A percentile compares a stretch with the other conserved stretches of the same genome.
Evolutionary conservation across 2,888 invertebrate species (phyloP).

Genomic region (Drosophila robusta): DNA sequence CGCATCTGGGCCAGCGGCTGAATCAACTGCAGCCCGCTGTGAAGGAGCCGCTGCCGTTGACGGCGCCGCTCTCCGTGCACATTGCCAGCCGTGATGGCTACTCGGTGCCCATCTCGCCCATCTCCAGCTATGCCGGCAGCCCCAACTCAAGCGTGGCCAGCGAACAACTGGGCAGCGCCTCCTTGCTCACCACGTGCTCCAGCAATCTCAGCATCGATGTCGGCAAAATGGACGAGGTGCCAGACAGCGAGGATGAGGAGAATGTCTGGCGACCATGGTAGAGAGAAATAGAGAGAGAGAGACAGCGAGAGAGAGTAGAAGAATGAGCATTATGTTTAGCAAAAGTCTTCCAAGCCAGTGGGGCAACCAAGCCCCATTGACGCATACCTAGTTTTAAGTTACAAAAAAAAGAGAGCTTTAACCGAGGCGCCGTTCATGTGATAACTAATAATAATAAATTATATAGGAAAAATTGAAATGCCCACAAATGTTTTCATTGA

Average conservation of each 20-base stretch:
- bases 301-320: not conserved
- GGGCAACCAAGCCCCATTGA: constrained; percentile 31
- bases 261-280: constrained; percentile 85
- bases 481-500: constrained; percentile 22
- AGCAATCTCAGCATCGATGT: constrained; percentile 71
- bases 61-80: constrained; percentile 81
- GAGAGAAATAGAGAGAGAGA: constrained; percentile 1
- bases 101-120: constrained; percentile 83
- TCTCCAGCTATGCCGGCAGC: constrained; percentile 83
- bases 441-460: constrained; percentile 70
- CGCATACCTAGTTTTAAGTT: constrained; percentile 53
- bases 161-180: constrained; percentile 14
- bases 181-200: constrained; percentile 75
- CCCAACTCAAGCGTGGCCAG: constrained; percentile 81
- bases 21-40: constrained; percentile 86
- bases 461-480: constrained; percentile 59
- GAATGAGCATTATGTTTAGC: constrained; percentile 27
- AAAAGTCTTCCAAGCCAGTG: constrained; percentile 67
- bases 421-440: constrained; percentile 68
- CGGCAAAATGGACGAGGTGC: constrained; percentile 58
- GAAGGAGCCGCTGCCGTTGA: constrained; percentile 77
- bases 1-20: constrained; percentile 93
- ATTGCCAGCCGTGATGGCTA: constrained; percentile 78
- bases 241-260: constrained; percentile 70
- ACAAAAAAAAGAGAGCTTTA: constrained; percentile 56